Evolutionary conservation across 2,797 vertebrate genomes (phyloP).

Genomic region (Platyrinchus mystaceus): DNA sequence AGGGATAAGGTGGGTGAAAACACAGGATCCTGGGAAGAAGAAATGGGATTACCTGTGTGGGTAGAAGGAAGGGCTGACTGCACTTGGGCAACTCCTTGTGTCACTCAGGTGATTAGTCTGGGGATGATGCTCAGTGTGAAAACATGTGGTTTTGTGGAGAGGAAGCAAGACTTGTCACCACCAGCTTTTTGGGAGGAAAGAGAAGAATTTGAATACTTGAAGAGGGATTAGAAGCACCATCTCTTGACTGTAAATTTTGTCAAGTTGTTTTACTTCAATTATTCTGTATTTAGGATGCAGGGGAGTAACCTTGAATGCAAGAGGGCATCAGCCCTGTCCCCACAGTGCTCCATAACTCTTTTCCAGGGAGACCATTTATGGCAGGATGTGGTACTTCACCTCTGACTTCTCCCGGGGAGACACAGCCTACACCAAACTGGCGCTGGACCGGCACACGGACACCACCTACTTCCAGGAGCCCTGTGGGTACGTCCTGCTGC

Average conservation of each 20-base stretch:
- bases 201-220: not conserved
- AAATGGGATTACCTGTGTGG: not conserved
- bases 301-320: too few relatives aligned
- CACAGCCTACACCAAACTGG: constrained; percentile 89
- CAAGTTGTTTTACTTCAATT: not conserved
- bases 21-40: not conserved
- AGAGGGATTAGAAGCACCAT: not conserved
- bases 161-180: rapidly evolving
- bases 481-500: constrained; percentile 77
- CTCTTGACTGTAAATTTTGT: not conserved
- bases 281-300: not conserved
- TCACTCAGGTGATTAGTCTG: not conserved
- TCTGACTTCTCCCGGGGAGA: constrained; percentile 92
- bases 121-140: not conserved
- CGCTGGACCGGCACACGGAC: constrained; percentile 90
- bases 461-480: constrained; percentile 95
- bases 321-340: not conserved
- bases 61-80: not conserved
- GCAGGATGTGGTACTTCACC: constrained; percentile 91
- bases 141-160: not conserved
- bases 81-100: rapidly evolving
- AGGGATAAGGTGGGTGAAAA: not conserved
- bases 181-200: not conserved
- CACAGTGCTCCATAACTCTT: rapidly evolving
- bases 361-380: constrained; percentile 90